A percentile compares a stretch with the other conserved stretches of the same genome.
Conservation (phyloP, 2,113 vertebrate species). For the Phrynosoma blainvillii region DNA sequence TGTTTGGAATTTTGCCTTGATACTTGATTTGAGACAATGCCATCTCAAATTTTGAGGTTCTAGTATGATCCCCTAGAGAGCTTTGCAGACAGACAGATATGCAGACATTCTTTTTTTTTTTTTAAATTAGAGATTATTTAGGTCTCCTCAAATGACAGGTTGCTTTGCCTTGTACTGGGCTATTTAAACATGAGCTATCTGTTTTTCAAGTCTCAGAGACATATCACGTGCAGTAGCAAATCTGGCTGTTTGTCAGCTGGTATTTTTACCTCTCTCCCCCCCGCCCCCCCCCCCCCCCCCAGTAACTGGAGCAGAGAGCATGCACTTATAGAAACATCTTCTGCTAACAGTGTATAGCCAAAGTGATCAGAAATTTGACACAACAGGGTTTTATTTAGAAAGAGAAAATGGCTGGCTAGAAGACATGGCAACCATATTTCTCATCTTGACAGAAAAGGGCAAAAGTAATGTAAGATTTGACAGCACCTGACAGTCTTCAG, state of each 20-base stretch:
- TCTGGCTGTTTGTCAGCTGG: background rate
- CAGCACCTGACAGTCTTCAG: conserved; percentile 11
- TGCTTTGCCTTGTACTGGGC: conserved; percentile 11
- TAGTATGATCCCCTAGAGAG: no score
- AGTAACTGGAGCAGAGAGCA: conserved; percentile 16
- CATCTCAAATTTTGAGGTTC: no score
- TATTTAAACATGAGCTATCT: background rate
- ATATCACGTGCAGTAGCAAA: fast-evolving
- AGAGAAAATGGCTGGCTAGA: background rate
- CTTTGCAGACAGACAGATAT: no score
- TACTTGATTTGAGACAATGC: no score
- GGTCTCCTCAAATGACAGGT: background rate
- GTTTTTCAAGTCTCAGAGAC: conserved; percentile 22
- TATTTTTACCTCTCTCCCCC: background rate
- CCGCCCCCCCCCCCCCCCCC: no score
- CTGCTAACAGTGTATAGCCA: conserved; percentile 1
- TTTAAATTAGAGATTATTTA: background rate
- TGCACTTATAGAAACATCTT: background rate
- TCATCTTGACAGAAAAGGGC: conserved; percentile 40
- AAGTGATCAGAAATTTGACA: background rate
- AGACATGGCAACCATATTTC: conserved; percentile 35
- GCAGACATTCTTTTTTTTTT: no score
- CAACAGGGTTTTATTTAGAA: conserved; percentile 32
- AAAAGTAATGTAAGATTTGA: conserved; percentile 34
- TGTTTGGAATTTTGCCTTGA: no score